Percentiles rank a stretch among this genome's conserved stretches.
Evolutionary conservation across 2,113 vertebrate genomes (phyloP).

Genomic region (Glaucidium brasilianum): DNA sequence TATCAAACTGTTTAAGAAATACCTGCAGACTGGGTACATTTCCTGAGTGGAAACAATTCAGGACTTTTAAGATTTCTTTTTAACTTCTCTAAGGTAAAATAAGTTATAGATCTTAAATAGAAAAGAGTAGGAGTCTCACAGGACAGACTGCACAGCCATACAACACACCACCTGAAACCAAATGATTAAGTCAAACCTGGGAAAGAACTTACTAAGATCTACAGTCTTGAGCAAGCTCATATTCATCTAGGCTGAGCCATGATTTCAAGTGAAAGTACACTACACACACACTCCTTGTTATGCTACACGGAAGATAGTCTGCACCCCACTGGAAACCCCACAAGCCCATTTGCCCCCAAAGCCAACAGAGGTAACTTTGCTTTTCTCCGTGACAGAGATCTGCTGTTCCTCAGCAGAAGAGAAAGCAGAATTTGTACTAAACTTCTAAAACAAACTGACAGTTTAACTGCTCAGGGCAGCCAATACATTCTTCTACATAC

Average conservation of each 20-base stretch:
- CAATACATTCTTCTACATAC: neutral
- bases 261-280: neutral
- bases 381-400: neutral
- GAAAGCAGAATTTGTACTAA: neutral
- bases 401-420: neutral
- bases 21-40: neutral
- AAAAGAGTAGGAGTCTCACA: neutral
- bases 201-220: neutral
- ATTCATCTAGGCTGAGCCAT: accelerated
- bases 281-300: neutral
- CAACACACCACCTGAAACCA: neutral
- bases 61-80: neutral
- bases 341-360: neutral
- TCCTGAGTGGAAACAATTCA: neutral
- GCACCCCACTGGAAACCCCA: neutral
- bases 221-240: neutral
- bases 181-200: neutral
- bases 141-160: neutral
- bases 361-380: neutral
- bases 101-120: neutral
- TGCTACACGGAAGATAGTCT: neutral
- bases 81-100: neutral
- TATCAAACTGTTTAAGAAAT: neutral
- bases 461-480: neutral
- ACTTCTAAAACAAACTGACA: neutral